phyloP scores from a whole-genome alignment of 1,140 invertebrate genomes.

The Agrilus planipennis region DNA sequence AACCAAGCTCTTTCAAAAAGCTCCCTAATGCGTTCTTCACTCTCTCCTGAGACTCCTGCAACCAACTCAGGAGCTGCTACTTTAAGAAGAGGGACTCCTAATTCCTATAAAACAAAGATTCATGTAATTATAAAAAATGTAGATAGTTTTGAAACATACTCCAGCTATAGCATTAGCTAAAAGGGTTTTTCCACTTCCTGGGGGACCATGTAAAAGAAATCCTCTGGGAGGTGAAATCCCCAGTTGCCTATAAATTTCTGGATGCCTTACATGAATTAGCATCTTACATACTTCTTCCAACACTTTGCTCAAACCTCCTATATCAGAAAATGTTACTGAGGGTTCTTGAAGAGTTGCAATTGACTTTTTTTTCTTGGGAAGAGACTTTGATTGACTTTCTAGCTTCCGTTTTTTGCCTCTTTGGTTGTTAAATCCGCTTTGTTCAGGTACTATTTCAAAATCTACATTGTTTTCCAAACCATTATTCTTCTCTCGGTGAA shows the following conservation, averaged over 20 bases:
- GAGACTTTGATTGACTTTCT: conserved; percentile 12
- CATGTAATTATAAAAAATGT: conserved; percentile 1
- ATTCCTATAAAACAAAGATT: conserved; percentile 36
- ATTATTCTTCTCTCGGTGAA: not conserved
- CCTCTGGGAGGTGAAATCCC: conserved; percentile 74
- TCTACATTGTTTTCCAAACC: not conserved
- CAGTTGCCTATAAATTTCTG: conserved; percentile 66
- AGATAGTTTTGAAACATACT: conserved; percentile 40
- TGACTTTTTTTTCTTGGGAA: conserved; percentile 16
- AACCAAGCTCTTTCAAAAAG: conserved; percentile 74
- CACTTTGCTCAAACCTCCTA: conserved; percentile 61
- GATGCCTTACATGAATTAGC: conserved; percentile 71
- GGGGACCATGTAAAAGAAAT: conserved; percentile 81
- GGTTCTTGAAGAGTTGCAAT: conserved; percentile 11
- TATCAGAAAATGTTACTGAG: conserved; percentile 35
- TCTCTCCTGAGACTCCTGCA: conserved; percentile 91
- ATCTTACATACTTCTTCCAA: conserved; percentile 69
- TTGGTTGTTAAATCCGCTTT: too few relatives aligned
- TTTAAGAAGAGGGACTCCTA: conserved; percentile 66
- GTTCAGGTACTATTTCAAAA: not conserved
- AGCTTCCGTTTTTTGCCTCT: conserved; percentile 14
- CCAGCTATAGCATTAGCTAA: conserved; percentile 88
- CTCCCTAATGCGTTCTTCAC: conserved; percentile 82
- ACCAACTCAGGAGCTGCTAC: conserved; percentile 85
- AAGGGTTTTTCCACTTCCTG: conserved; percentile 87